Evolutionary conservation across 2,888 invertebrate species (phyloP).

Genomic region (Hyalella azteca): DNA sequence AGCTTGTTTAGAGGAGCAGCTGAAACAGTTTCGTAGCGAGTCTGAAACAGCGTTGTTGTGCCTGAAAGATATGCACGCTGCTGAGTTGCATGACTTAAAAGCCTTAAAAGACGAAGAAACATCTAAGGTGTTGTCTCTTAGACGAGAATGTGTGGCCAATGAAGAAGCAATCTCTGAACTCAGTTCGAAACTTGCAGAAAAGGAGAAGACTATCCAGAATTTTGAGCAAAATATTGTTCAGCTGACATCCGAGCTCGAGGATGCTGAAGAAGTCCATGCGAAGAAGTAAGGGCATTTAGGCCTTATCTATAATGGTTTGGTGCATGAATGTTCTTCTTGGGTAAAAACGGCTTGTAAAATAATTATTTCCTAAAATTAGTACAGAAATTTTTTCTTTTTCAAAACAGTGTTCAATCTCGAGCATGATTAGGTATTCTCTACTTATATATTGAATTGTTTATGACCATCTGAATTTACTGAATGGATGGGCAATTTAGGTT

Average conservation of each 20-base stretch:
- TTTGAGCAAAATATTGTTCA: slow-evolving; percentile 48
- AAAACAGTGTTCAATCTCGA: too few species aligned
- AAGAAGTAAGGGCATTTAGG: slow-evolving; percentile 31
- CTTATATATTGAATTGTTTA: too few species aligned
- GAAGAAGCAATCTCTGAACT: background rate
- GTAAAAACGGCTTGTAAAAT: too few species aligned
- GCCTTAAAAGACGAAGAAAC: background rate
- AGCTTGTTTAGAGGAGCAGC: background rate
- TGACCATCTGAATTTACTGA: too few species aligned
- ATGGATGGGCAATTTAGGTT: too few species aligned
- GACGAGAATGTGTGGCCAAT: background rate
- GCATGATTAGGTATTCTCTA: too few species aligned
- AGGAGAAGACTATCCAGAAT: slow-evolving; percentile 5
- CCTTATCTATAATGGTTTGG: too few species aligned
- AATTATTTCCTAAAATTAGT: too few species aligned
- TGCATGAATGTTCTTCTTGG: too few species aligned
- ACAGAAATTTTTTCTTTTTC: too few species aligned
- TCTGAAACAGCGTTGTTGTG: background rate
- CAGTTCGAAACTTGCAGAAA: slow-evolving; percentile 23
- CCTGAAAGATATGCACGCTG: slow-evolving; percentile 23
- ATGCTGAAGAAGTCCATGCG: slow-evolving; percentile 47
- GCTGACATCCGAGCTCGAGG: slow-evolving; percentile 48
- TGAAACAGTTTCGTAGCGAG: background rate
- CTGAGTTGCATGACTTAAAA: background rate
- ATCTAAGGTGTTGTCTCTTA: background rate